Conservation (phyloP, 2,797 vertebrate species). For the Odontamblyopus lacepedii region DNA sequence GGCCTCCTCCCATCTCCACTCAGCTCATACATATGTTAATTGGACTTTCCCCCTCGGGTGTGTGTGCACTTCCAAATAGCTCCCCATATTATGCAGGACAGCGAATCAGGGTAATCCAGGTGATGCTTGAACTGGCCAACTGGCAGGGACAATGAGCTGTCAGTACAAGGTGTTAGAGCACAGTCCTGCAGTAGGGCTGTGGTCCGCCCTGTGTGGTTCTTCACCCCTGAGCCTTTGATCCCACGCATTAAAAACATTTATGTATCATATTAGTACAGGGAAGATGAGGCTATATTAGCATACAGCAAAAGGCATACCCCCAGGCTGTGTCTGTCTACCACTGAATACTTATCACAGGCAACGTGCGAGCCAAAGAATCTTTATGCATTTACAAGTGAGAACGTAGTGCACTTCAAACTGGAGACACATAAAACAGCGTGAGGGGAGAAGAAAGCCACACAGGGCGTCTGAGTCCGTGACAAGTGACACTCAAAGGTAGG, state of each 20-base stretch:
- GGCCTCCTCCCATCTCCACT: constrained; percentile 56
- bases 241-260: constrained; percentile 71
- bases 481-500: constrained; percentile 27
- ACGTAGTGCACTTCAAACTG: constrained; percentile 50
- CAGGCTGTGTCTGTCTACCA: constrained; percentile 72
- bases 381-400: constrained; percentile 60
- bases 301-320: constrained; percentile 69
- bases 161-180: constrained; percentile 41
- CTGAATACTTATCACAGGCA: constrained; percentile 74
- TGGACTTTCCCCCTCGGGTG: constrained; percentile 61
- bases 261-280: constrained; percentile 67
- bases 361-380: constrained; percentile 55
- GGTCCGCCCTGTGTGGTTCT: constrained; percentile 42
- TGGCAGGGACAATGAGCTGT: constrained; percentile 46
- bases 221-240: constrained; percentile 43
- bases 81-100: constrained; percentile 59
- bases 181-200: constrained; percentile 38
- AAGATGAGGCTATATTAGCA: constrained; percentile 70
- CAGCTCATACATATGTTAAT: constrained; percentile 77
- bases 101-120: constrained; percentile 64
- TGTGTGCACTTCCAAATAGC: constrained; percentile 62
- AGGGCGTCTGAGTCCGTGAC: constrained; percentile 33
- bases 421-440: constrained; percentile 25
- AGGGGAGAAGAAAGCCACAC: constrained; percentile 30
- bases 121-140: constrained; percentile 56